Evolutionary conservation across 2,113 vertebrate genomes (phyloP).

Genomic region (Pipa parva): DNA sequence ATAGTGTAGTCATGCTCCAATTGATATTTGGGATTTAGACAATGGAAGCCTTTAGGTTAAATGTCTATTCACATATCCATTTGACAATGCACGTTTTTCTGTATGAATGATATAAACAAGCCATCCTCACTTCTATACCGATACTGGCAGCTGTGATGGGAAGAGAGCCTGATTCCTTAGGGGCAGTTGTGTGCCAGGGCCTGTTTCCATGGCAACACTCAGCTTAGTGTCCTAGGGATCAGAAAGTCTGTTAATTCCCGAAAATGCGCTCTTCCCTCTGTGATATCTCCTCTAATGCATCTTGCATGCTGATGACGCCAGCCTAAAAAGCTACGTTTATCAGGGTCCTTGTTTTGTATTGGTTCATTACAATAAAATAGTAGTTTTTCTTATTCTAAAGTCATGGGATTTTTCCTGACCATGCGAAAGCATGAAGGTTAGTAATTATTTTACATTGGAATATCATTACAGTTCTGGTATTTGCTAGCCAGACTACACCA

Average conservation of each 20-base stretch:
- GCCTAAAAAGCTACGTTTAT: not conserved
- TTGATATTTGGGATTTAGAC: not conserved
- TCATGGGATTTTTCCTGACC: no score
- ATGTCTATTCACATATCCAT: constrained; percentile 15
- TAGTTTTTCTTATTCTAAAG: no score
- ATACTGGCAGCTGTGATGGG: constrained; percentile 28
- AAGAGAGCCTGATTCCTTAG: constrained; percentile 23
- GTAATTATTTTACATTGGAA: no score
- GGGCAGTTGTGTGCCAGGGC: constrained; percentile 32
- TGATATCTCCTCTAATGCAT: constrained; percentile 9
- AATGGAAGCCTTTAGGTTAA: not conserved
- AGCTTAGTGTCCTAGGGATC: constrained; percentile 33
- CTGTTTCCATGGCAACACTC: constrained; percentile 32
- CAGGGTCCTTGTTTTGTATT: not conserved
- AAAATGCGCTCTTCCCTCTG: not conserved
- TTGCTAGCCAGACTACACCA: no score
- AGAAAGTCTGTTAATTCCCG: constrained; percentile 22
- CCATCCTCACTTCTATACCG: constrained; percentile 25
- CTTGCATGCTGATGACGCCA: constrained; percentile 16
- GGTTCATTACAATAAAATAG: no score
- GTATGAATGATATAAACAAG: constrained; percentile 22
- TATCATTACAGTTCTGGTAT: no score
- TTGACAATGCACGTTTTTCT: constrained; percentile 7
- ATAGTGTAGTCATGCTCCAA: not conserved
- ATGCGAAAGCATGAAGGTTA: no score